These are phyloP conservation scores for Loripinus fragilis DNA, from an alignment of 2,888 invertebrate species.

Conservation along the genomic window DNA sequence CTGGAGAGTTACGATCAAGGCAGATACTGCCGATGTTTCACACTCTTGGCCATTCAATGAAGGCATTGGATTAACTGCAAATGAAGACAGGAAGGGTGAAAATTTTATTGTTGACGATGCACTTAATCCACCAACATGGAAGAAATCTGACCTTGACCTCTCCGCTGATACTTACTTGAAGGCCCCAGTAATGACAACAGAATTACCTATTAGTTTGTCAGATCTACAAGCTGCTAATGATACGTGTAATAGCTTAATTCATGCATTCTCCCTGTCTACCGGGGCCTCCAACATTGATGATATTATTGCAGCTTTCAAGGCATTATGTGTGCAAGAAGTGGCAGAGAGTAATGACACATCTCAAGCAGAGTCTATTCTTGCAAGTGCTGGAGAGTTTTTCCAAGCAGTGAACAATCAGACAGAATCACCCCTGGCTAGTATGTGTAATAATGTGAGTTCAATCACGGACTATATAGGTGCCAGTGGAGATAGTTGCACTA, in stretches of 20 bases:
- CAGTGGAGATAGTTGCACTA: slow-evolving; percentile 50
- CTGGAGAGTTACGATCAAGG: slow-evolving; percentile 58
- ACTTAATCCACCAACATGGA: slow-evolving; percentile 63
- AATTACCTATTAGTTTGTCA: slow-evolving; percentile 33
- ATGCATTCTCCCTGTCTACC: slow-evolving; percentile 33
- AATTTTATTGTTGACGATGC: slow-evolving; percentile 59
- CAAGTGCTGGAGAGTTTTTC: slow-evolving; percentile 44
- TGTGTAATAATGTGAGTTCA: slow-evolving; percentile 38
- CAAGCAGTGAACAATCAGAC: slow-evolving; percentile 38
- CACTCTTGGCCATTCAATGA: slow-evolving; percentile 71
- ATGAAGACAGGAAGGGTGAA: slow-evolving; percentile 47
- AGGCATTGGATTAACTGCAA: slow-evolving; percentile 57
- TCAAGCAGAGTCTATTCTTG: slow-evolving; percentile 51
- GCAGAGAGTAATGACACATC: slow-evolving; percentile 37
- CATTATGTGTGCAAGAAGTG: slow-evolving; percentile 56
- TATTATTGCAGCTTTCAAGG: slow-evolving; percentile 37
- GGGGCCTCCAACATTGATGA: slow-evolving; percentile 36
- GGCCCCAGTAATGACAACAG: slow-evolving; percentile 37
- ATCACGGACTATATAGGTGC: slow-evolving; percentile 46
- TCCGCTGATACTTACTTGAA: slow-evolving; percentile 34
- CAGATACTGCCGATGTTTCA: slow-evolving; percentile 61
- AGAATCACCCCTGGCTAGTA: slow-evolving; percentile 35
- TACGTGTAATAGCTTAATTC: slow-evolving; percentile 53
- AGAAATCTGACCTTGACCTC: slow-evolving; percentile 62
- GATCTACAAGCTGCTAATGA: slow-evolving; percentile 27